These are phyloP conservation scores for Torymus tubicola DNA, from an alignment of 2,888 invertebrate genomes.

Conservation along the genomic window DNA sequence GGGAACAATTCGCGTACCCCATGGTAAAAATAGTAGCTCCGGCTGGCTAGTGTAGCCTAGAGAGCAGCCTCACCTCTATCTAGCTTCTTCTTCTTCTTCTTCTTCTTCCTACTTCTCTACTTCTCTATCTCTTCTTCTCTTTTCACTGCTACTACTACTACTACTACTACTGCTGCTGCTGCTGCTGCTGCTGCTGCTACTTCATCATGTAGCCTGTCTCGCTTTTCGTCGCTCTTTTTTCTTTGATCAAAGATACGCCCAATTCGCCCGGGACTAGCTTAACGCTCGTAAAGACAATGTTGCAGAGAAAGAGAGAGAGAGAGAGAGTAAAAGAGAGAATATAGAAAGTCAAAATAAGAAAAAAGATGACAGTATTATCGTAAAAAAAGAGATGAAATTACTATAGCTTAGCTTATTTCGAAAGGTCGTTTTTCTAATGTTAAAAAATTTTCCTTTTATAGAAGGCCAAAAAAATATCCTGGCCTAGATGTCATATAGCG, in stretches of 20 bases:
- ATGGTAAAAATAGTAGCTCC: constrained; percentile 76
- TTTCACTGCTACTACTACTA: background rate
- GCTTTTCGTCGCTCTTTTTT: constrained; percentile 1
- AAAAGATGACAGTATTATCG: no score
- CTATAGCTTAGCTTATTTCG: no score
- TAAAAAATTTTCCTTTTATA: no score
- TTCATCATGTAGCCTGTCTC: background rate
- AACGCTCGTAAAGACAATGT: no score
- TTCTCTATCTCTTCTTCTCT: constrained; percentile 5
- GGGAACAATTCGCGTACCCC: constrained; percentile 74
- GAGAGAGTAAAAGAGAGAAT: no score
- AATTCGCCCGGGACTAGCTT: no score
- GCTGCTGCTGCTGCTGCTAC: background rate
- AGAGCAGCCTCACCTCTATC: constrained; percentile 53
- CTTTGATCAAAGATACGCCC: background rate
- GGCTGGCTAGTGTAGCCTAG: constrained; percentile 67
- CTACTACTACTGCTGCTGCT: background rate
- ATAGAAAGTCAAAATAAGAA: no score
- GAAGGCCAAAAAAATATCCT: no score
- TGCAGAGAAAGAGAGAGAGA: no score
- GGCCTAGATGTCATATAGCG: no score
- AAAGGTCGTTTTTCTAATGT: no score
- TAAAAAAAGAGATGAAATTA: no score
- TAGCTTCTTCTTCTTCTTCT: constrained; percentile 48
- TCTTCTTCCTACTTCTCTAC: background rate